Evolutionary conservation across 2,113 vertebrate species (phyloP), one percentile per base, ranked within the genome.

Genomic region (Myotis davidii): DNA sequence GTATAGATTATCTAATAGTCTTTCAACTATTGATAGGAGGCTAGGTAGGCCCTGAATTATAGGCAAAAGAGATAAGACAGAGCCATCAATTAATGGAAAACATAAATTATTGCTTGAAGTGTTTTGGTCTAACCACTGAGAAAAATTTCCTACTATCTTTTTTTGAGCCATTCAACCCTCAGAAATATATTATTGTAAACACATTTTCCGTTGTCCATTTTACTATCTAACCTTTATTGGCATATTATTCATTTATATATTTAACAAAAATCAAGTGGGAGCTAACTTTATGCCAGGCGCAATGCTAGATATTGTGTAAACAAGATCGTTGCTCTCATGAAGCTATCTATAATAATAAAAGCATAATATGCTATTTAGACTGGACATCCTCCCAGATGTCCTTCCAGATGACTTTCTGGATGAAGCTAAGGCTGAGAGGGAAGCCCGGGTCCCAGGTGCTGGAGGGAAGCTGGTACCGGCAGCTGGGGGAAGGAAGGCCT

Each of bases 181-280:
- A 70, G 64, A 92, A 94, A 87, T 65, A 37, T 65, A 78, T 87
- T 65, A 78, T 87, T 21, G 70, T 74, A 34, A 79, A 79, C 13
- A 42, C 37, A 69, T 78, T 72, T 90, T 42, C 11, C 7, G 50
- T 90, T 91, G 91, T n/a, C 87, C 72, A 18, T 70, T 93, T 82
- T 52, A 73, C 29, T 18, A 25, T 65, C 2, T 94, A 37, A 7
- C 13, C 76, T 61, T 42, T 74, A 12, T 84, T 84, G 83, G 45
- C n/a, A 74, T 81, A 54, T 65, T 92, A 34, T 86, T 93, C 34
- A 89, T 52, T 87, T 85, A 69, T 9, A 18, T 69, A 70, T 39
- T 82, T 21, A 37, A n/a, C 17, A 85, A 34, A 69, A 77, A 37
- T 16, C 17, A 77, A 85, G 16, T 54, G 5, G 52, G 64, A 37